phyloP scores from a whole-genome alignment of 2,888 invertebrate species.

The Scaptomyza reducta region DNA sequence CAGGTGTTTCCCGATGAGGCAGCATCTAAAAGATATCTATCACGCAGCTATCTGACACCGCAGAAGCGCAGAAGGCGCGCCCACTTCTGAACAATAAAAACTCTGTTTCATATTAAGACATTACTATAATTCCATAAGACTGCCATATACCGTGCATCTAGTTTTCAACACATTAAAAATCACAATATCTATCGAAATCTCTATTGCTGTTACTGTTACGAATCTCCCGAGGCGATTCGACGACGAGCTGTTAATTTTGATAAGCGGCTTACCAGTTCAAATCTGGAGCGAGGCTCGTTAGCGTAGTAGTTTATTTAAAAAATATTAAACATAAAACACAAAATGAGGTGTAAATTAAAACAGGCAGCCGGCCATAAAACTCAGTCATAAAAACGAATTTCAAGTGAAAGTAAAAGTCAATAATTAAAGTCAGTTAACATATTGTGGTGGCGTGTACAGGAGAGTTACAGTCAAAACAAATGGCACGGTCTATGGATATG shows the following conservation, averaged over 20 bases:
- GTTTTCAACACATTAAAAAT: constrained; percentile 54
- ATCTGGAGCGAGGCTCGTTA: constrained; percentile 57
- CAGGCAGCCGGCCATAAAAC: constrained; percentile 61
- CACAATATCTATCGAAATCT: constrained; percentile 38
- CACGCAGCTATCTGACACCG: constrained; percentile 41
- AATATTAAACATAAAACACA: constrained; percentile 10
- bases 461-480: constrained; percentile 46
- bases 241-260: constrained; percentile 48
- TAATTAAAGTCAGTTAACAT: too few species aligned
- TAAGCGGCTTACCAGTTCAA: constrained; percentile 68
- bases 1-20: constrained; percentile 54
- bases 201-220: constrained; percentile 14
- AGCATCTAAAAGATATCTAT: constrained; percentile 30
- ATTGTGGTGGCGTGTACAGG: constrained; percentile 1
- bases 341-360: constrained; percentile 70
- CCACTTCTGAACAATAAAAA: constrained; percentile 15
- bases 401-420: constrained; percentile 60
- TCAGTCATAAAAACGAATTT: constrained; percentile 52
- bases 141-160: constrained; percentile 35
- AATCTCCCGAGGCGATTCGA: constrained; percentile 11
- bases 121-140: constrained; percentile 62
- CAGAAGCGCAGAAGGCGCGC: constrained; percentile 46
- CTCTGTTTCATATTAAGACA: constrained; percentile 54
- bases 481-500: constrained; percentile 42
- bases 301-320: constrained; percentile 37